Evolutionary conservation across 1,140 invertebrate species (phyloP), one percentile per base, ranked within the genome.

Genomic region (Micrasema longulum): DNA sequence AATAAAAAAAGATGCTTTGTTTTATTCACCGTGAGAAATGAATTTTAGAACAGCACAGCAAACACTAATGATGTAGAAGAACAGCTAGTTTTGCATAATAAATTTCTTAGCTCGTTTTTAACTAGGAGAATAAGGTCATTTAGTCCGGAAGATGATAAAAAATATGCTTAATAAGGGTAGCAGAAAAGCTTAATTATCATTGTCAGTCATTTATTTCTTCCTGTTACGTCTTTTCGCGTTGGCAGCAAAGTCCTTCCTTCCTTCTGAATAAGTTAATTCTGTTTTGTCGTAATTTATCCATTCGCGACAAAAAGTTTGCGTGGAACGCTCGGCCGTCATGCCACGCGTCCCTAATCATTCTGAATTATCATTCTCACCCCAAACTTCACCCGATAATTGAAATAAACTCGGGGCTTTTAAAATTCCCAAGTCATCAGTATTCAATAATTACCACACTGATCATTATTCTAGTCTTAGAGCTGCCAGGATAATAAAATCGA

Each of bases 231-330:
- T 18, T 36, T 57, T 57, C 38, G 53, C 16, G 2, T 20, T 20
- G 11, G 16, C 55, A 60, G 55, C 36, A 7, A 38, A 60, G 36
- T 60, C 11, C 11, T 35, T 57, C 53, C 53, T 26, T 35, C 55
- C 14, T 57, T 57, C 14, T 11, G 55, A 60, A 20, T 53, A 38
- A 60, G 55, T 60, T 38, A 36, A 60, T 60, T 38, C 20, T 60
- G 55, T 60, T 60, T 60, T 16, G 48, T 11, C 36, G 55, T 60
- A 38, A 60, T 60, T 60, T 31, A 60, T 60, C 55, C 55, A 14
- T 36, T 55, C 14, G 55, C 26, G 55, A 38, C 55, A 60, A 60
- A 60, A 60, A 60, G 35, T 60, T 60, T 22, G n/a, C 16, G 31
- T 14, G 31, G 14, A 38, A 38, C 36, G 14, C 31, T 16, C 35